Conservation (phyloP, 2,113 vertebrate species). For the Gopherus flavomarginatus region DNA sequence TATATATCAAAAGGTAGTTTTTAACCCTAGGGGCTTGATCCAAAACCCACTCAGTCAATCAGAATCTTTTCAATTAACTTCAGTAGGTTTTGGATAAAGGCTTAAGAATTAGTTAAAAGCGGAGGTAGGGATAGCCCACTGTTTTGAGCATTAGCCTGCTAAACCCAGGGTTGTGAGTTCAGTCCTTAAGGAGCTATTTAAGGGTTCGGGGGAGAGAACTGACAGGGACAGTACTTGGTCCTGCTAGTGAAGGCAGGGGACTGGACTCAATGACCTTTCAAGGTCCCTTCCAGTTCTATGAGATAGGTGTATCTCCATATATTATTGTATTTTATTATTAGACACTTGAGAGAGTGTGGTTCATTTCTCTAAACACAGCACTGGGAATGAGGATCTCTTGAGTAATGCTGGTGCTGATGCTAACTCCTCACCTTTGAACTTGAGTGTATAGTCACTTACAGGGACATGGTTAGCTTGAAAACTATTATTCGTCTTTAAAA, state of each 20-base stretch:
- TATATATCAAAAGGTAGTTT: not conserved
- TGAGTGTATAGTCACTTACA: not conserved
- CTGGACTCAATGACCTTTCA: too few relatives aligned
- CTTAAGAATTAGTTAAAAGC: not conserved
- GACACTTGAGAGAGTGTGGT: rapidly evolving
- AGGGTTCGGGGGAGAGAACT: too few relatives aligned
- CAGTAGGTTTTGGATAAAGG: not conserved
- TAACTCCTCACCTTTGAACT: not conserved
- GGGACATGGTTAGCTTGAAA: not conserved
- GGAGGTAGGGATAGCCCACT: too few relatives aligned
- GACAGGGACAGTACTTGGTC: too few relatives aligned
- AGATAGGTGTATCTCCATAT: too few relatives aligned
- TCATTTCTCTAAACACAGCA: not conserved
- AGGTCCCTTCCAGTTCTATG: too few relatives aligned
- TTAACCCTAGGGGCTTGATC: not conserved
- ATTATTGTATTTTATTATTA: too few relatives aligned
- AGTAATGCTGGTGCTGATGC: not conserved
- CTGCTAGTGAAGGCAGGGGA: too few relatives aligned
- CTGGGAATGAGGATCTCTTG: not conserved
- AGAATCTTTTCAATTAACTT: not conserved
- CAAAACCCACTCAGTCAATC: not conserved
- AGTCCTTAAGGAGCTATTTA: too few relatives aligned
- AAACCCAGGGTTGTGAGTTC: too few relatives aligned
- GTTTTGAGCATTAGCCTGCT: too few relatives aligned
- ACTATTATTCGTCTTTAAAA: not conserved